A percentile compares a stretch with the other conserved stretches of the same genome.
Conservation (phyloP, 2,113 vertebrate species). For the Centropristis striata region DNA sequence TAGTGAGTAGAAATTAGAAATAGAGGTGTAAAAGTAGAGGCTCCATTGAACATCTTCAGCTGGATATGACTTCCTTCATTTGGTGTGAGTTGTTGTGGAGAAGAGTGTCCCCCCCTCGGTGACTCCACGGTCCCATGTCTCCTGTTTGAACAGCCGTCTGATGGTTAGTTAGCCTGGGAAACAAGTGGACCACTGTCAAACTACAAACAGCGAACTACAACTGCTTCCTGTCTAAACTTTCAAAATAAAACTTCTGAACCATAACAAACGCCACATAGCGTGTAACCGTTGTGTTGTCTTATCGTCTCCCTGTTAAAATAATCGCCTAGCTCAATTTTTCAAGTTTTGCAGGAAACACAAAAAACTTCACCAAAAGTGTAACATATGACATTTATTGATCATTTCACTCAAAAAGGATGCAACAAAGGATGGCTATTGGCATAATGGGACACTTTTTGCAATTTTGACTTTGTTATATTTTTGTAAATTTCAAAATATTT, state of each 20-base stretch:
- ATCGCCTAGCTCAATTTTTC: too few species aligned
- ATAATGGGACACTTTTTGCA: too few species aligned
- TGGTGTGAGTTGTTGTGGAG: constrained; percentile 41
- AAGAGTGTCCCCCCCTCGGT: constrained; percentile 63
- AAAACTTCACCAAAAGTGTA: too few species aligned
- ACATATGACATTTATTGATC: too few species aligned
- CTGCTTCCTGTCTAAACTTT: constrained; percentile 46
- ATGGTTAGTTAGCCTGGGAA: constrained; percentile 51
- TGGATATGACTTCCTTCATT: not conserved
- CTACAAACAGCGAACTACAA: accelerated
- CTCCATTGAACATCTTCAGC: not conserved
- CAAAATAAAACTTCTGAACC: constrained; percentile 54
- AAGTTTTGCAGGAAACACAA: too few species aligned
- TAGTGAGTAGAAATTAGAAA: not conserved
- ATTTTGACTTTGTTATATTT: too few species aligned
- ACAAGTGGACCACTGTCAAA: constrained; percentile 12
- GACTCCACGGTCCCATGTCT: constrained; percentile 85
- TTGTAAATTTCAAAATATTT: too few species aligned
- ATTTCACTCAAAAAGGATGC: too few species aligned
- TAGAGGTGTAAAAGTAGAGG: not conserved
- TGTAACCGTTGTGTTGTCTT: too few species aligned
- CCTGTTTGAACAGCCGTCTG: constrained; percentile 80
- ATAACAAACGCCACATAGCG: not conserved
- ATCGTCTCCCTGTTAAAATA: too few species aligned
- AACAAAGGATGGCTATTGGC: too few species aligned